Evolutionary conservation across 1,140 invertebrate species (phyloP).

Genomic region (Drosophila biarmipes): DNA sequence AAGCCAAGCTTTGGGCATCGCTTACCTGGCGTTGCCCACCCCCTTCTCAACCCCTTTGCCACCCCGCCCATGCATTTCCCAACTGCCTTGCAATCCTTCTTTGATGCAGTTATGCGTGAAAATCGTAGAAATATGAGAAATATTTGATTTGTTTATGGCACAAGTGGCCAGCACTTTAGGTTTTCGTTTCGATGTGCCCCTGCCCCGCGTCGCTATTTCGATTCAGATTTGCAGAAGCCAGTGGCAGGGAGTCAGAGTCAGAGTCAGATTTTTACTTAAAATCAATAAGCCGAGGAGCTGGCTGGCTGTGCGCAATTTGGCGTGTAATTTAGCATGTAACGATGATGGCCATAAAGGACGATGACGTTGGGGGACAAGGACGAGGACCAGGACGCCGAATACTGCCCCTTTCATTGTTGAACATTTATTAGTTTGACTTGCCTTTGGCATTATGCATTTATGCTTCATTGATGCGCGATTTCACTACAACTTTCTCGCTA

Average conservation of each 20-base stretch:
- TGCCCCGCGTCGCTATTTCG: conserved; percentile 5
- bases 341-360: conserved; percentile 66
- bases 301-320: conserved; percentile 71
- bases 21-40: conserved; percentile 1
- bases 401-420: conserved; percentile 54
- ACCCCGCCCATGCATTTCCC: conserved; percentile 40
- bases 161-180: conserved; percentile 50
- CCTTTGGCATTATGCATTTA: conserved; percentile 73
- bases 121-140: conserved; percentile 69
- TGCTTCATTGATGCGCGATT: conserved; percentile 78
- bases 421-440: conserved; percentile 79
- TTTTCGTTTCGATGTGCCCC: conserved; percentile 17
- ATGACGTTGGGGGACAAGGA: conserved; percentile 15
- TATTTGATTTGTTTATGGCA: conserved; percentile 81
- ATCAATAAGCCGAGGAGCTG: conserved; percentile 68
- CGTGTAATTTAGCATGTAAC: conserved; percentile 81
- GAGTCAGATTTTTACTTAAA: conserved; percentile 50
- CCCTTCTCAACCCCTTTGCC: neutral
- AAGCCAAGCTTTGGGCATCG: conserved; percentile 13
- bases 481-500: conserved; percentile 48
- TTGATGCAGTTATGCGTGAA: conserved; percentile 68
- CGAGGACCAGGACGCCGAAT: conserved; percentile 10
- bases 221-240: conserved; percentile 41
- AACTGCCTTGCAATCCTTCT: conserved; percentile 47
- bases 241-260: conserved; percentile 2